These are phyloP conservation scores for Megatriorchis doriae DNA, from an alignment of 2,113 vertebrate genomes.

Conservation along the genomic window DNA sequence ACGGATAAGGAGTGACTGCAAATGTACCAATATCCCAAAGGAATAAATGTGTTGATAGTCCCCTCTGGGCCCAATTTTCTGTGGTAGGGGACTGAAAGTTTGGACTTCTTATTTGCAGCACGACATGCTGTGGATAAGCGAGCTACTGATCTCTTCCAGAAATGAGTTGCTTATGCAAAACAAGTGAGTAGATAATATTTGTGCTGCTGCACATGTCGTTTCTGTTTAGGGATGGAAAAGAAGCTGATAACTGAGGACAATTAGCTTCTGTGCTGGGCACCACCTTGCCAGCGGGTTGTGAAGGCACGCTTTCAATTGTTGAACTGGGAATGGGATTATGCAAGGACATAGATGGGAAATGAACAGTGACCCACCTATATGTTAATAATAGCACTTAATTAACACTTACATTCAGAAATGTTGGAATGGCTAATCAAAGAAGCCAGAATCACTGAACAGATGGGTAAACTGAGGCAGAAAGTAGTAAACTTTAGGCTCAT, in stretches of 20 bases:
- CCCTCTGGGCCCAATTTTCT: background rate
- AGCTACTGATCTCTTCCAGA: background rate
- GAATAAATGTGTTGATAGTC: background rate
- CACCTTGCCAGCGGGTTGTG: background rate
- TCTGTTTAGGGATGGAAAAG: conserved; percentile 47
- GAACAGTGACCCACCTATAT: background rate
- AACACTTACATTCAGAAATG: background rate
- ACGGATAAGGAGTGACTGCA: background rate
- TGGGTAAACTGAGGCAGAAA: background rate
- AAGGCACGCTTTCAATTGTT: background rate
- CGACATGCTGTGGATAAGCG: background rate
- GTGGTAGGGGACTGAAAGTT: background rate
- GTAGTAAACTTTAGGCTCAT: background rate
- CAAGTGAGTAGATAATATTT: background rate
- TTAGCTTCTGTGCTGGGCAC: background rate
- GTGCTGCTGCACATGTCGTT: background rate
- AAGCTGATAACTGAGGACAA: conserved; percentile 14
- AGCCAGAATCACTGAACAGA: background rate
- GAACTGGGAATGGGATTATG: background rate
- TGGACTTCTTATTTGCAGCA: background rate
- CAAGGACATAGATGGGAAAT: background rate
- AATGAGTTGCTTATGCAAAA: conserved; percentile 7
- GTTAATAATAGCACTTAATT: background rate
- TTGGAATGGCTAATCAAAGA: background rate
- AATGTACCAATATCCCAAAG: background rate